Percentiles rank a stretch among this genome's conserved stretches.
Evolutionary conservation across 2,797 vertebrate species (phyloP).

Genomic region (Acanthopagrus latus): DNA sequence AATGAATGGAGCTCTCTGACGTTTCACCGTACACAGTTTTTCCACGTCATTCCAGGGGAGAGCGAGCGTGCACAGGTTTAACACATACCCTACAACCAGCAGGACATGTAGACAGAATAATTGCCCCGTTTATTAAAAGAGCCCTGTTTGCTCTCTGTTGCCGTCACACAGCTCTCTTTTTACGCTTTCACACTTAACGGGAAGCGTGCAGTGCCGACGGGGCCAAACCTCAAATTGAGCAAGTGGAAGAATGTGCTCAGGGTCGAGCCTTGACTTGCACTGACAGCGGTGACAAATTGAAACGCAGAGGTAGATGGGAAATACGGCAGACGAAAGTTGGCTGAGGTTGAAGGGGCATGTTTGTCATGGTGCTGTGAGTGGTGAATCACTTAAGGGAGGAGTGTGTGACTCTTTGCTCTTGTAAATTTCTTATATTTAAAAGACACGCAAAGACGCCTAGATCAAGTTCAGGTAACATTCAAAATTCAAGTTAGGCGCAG

Average conservation of each 20-base stretch:
- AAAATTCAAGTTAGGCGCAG: too few relatives aligned
- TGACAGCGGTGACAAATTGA: neutral
- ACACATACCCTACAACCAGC: constrained; percentile 19
- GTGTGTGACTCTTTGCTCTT: neutral
- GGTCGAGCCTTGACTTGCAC: constrained; percentile 9
- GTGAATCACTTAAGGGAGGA: constrained; percentile 17
- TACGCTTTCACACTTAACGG: constrained; percentile 9
- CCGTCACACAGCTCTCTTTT: neutral
- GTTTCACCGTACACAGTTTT: neutral
- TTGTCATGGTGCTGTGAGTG: constrained; percentile 12
- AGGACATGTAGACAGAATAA: neutral
- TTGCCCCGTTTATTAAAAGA: constrained; percentile 2
- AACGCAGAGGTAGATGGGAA: neutral
- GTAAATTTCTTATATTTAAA: neutral
- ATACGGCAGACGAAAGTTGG: constrained; percentile 10
- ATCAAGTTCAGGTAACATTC: too few relatives aligned
- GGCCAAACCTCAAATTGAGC: constrained; percentile 11
- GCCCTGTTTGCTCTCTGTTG: neutral
- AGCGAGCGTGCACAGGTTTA: neutral
- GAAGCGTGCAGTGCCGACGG: neutral
- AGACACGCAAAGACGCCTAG: too few relatives aligned
- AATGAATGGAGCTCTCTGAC: constrained; percentile 7
- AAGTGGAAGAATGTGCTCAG: constrained; percentile 34
- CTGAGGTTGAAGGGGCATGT: neutral
- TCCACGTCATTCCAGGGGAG: constrained; percentile 9